Base-by-base conservation (phyloP, 2,888 invertebrate genomes). In the Acrocyrtus sp. region DNA sequence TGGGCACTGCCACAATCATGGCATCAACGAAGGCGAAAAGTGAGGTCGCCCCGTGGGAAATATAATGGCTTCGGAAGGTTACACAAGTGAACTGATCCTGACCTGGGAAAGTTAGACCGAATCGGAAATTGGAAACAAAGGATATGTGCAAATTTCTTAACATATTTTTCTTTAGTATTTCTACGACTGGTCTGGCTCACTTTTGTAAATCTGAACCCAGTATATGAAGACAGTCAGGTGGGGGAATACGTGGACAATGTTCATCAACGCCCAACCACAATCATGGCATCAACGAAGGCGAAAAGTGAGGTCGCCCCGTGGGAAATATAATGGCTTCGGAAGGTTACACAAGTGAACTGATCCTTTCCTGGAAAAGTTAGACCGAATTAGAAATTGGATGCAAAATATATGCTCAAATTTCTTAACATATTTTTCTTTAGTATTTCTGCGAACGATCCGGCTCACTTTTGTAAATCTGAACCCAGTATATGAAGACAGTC, bases 171-270 rank as follows among this genome's bases (percentile, higher is more conserved):
- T n/a, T n/a, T n/a, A n/a, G n/a, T n/a, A n/a, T n/a, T n/a, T n/a
- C n/a, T n/a, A n/a, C n/a, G 2, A 50, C 72, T 72, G n/a, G n/a
- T n/a, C n/a, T n/a, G n/a, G n/a, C n/a, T n/a, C 67, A 48, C 63
- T 54, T 43, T 76, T 66, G 50, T 76, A 73, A 12, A 73, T 73
- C 45, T 73, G 48, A 2, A 69, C 17, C 76, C 76, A 76, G 48
- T 69, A 76, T 2, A 69, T 73, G n/a, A 65, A 51, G 24, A 60
- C 47, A n/a, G 73, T 66, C 24, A 65, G 48, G 29, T 70, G 61
- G 6, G 76, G 76, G 17, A 76, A 41, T 3, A 73, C 61, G 34
- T 73, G 69, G 39, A 62, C 48, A 15, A 76, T 27, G 27, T 69
- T 76, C 50, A 63, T 66, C 22, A 76, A 27, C 19, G 53, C 27